A percentile compares a stretch with the other conserved stretches of the same genome.
Conservation (phyloP, 2,113 vertebrate species). For the Sceloporus undulatus region DNA sequence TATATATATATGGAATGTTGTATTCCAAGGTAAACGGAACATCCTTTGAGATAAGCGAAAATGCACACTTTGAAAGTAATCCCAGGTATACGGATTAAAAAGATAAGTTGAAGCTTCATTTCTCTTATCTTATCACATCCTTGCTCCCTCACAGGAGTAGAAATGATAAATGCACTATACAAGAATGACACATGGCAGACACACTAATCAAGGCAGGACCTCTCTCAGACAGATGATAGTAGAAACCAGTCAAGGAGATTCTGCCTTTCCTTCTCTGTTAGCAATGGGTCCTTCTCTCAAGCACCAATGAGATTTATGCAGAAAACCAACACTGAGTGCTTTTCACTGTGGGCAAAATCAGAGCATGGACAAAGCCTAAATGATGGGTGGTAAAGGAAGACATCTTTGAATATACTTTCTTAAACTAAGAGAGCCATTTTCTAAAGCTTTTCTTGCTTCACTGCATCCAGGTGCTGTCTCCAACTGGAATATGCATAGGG, state of each 20-base stretch:
- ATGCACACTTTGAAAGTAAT: slow-evolving; percentile 77
- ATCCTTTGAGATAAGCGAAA: slow-evolving; percentile 75
- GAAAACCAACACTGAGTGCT: neutral
- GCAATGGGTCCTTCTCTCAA: accelerated
- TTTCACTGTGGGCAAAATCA: neutral
- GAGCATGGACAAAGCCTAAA: neutral
- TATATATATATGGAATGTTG: slow-evolving; percentile 43
- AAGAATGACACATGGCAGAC: slow-evolving; percentile 58
- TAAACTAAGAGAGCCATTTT: neutral
- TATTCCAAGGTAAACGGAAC: slow-evolving; percentile 63
- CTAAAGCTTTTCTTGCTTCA: neutral
- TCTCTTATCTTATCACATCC: slow-evolving; percentile 81
- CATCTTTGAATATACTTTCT: neutral
- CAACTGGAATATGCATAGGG: neutral
- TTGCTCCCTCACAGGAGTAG: slow-evolving; percentile 62
- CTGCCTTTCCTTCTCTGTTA: slow-evolving; percentile 43
- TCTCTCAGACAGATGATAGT: slow-evolving; percentile 38
- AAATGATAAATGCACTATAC: slow-evolving; percentile 70
- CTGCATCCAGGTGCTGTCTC: neutral
- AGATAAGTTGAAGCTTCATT: slow-evolving; percentile 79
- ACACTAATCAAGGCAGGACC: slow-evolving; percentile 58
- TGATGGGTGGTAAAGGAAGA: neutral
- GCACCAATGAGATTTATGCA: slow-evolving; percentile 26
- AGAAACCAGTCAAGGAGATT: slow-evolving; percentile 36
- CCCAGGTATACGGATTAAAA: slow-evolving; percentile 79